A percentile compares a stretch with the other conserved stretches of the same genome.
Conservation (phyloP, 1,140 invertebrate species). For the Tribolium castaneum region DNA sequence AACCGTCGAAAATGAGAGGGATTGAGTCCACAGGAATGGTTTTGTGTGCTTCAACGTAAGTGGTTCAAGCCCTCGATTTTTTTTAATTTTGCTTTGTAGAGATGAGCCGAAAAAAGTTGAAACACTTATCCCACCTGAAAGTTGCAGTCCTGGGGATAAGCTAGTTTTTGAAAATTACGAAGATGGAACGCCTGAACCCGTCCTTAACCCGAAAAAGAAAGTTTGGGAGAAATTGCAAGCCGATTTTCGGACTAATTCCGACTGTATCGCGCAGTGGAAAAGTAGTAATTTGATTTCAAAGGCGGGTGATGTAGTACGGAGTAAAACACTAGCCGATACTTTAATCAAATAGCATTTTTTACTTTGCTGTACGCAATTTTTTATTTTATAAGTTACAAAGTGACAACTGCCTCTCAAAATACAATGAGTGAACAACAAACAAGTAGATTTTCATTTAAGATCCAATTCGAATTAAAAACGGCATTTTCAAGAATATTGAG, state of each 20-base stretch:
- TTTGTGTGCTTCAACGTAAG: slow-evolving; percentile 87
- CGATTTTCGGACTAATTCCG: slow-evolving; percentile 83
- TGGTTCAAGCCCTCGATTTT: slow-evolving; percentile 39
- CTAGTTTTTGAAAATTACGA: slow-evolving; percentile 83
- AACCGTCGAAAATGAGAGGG: slow-evolving; percentile 93
- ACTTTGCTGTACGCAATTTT: background rate
- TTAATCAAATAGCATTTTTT: slow-evolving; percentile 53
- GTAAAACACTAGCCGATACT: slow-evolving; percentile 50
- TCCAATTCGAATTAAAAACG: no score
- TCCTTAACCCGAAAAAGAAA: slow-evolving; percentile 98
- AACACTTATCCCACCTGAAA: slow-evolving; percentile 80
- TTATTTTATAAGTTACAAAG: no score
- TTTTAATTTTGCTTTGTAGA: slow-evolving; percentile 48
- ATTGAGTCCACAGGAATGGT: slow-evolving; percentile 92
- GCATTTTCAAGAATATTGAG: no score
- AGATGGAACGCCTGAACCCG: slow-evolving; percentile 81
- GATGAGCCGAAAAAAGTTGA: slow-evolving; percentile 85
- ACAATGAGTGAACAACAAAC: no score
- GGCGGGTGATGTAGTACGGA: slow-evolving; percentile 71
- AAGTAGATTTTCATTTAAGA: no score
- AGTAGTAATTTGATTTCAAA: slow-evolving; percentile 79
- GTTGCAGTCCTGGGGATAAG: slow-evolving; percentile 81
- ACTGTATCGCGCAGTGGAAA: slow-evolving; percentile 84
- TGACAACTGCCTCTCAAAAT: background rate
- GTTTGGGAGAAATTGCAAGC: slow-evolving; percentile 93